phyloP scores from a whole-genome alignment of 2,797 vertebrate genomes.

The Gadopsis bispinosus region DNA sequence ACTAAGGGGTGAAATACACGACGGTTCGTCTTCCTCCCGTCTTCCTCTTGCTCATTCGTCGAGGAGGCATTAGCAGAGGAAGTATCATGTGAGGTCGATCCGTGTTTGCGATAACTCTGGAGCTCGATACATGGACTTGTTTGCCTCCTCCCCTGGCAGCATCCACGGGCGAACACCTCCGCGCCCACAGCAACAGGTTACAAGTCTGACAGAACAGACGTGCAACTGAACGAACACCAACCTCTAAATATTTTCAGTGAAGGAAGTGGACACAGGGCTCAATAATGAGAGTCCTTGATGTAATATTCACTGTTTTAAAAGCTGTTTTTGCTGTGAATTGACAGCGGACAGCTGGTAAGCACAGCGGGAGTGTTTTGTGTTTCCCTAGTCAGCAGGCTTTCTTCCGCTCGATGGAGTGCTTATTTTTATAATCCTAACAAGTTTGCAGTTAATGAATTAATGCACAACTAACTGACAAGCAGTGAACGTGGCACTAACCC shows the following conservation, averaged over 20 bases:
- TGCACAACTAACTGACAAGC: not conserved
- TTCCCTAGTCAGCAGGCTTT: slow-evolving; percentile 23
- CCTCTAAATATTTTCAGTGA: not conserved
- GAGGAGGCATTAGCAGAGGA: slow-evolving; percentile 41
- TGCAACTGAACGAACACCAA: not conserved
- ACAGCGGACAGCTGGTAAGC: slow-evolving; percentile 28
- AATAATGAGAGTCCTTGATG: slow-evolving; percentile 10
- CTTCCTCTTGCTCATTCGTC: slow-evolving; percentile 11
- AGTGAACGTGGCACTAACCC: not conserved
- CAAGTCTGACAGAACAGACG: slow-evolving; percentile 3
- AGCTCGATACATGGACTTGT: slow-evolving; percentile 74
- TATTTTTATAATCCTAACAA: slow-evolving; percentile 33
- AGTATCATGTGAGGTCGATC: slow-evolving; percentile 53
- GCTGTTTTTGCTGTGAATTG: slow-evolving; percentile 11
- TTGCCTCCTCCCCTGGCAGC: slow-evolving; percentile 48
- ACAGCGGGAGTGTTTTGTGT: slow-evolving; percentile 22
- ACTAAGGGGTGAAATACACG: not conserved
- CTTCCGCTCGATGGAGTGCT: slow-evolving; percentile 17
- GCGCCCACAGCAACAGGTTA: slow-evolving; percentile 24
- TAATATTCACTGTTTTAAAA: slow-evolving; percentile 31
- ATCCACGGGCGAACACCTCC: slow-evolving; percentile 41
- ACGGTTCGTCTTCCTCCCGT: not conserved
- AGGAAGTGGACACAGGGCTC: not conserved
- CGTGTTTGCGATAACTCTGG: slow-evolving; percentile 56
- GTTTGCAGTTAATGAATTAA: not conserved